Conservation (phyloP, 2,888 invertebrate genomes). For the Morinoia aosen region DNA sequence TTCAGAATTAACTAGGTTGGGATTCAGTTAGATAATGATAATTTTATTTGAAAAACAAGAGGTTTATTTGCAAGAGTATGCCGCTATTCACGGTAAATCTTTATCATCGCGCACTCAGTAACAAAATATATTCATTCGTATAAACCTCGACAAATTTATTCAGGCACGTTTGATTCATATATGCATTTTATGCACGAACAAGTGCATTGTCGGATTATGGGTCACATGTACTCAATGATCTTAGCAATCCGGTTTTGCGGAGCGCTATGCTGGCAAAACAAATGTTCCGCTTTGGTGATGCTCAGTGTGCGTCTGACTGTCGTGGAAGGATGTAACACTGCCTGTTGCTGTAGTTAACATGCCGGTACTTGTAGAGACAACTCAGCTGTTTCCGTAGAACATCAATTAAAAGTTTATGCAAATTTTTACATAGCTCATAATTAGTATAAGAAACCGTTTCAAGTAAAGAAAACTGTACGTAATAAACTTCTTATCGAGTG, state of each 20-base stretch:
- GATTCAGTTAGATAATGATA: too few relatives aligned
- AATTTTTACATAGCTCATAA: neutral
- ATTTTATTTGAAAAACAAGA: too few relatives aligned
- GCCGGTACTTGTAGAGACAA: neutral
- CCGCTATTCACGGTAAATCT: too few relatives aligned
- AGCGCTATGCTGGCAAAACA: neutral
- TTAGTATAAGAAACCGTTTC: neutral
- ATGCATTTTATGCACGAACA: too few relatives aligned
- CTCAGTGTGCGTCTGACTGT: constrained; percentile 7
- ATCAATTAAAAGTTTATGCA: neutral
- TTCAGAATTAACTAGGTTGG: too few relatives aligned
- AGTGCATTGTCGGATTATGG: too few relatives aligned
- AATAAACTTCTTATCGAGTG: neutral
- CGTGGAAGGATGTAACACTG: neutral
- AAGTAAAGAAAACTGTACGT: neutral
- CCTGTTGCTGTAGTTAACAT: neutral
- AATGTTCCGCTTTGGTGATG: neutral
- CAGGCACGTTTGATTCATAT: too few relatives aligned
- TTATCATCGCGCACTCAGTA: too few relatives aligned
- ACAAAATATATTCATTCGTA: too few relatives aligned
- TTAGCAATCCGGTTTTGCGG: neutral
- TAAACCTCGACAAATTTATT: too few relatives aligned
- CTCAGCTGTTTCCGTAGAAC: neutral
- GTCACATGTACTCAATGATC: neutral
- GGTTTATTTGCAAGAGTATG: too few relatives aligned